Evolutionary conservation across 2,797 vertebrate species (phyloP), one percentile per base, ranked within the genome.

Genomic region (Mus spretus): DNA sequence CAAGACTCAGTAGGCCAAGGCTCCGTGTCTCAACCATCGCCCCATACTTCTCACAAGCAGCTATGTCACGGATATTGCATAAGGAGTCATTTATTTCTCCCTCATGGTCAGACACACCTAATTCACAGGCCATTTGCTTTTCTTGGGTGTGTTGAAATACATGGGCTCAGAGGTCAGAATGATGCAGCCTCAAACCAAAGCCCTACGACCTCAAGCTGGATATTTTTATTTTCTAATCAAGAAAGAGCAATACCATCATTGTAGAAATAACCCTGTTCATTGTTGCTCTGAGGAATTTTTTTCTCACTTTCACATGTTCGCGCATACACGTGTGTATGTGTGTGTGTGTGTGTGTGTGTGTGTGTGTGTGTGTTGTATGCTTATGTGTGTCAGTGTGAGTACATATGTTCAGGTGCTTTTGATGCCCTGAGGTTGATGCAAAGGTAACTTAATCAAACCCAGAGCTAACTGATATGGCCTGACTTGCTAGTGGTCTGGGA

Each of bases 161-260:
- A 83, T 9, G 14, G 83, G 55, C 67, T 84, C 79, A 37, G 78
- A 95, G 44, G 75, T 93, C 75, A 95, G 80, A 65, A 75, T 3
- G 37, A 37, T 57, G 20, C 61, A 53, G 50, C 22, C 74, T 93
- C 88, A 65, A 89, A 67, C 10, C 47, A 28, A 15, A 87, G 65
- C 65, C 63, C 0, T 81, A 24, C 61, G 53, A 59, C 50, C 34
- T 86, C n/a, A 70, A 72, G 37, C 47, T 74, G 63, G 19, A 19
- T 24, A 8, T 53, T 77, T 55, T 50, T 50, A 59, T 84, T 81
- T 95, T 59, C 63, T 84, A 14, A 83, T 84, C 44, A 89, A 87
- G 47, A n/a, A 31, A 79, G 55, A 37, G 22, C 34, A 31, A 67
- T 65, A 37, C 6, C 47, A n/a, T 28, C 37, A 20, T 22, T 57